phyloP scores from a whole-genome alignment of 1,140 invertebrate species.

The Stenopsyche tienmushanensis region DNA sequence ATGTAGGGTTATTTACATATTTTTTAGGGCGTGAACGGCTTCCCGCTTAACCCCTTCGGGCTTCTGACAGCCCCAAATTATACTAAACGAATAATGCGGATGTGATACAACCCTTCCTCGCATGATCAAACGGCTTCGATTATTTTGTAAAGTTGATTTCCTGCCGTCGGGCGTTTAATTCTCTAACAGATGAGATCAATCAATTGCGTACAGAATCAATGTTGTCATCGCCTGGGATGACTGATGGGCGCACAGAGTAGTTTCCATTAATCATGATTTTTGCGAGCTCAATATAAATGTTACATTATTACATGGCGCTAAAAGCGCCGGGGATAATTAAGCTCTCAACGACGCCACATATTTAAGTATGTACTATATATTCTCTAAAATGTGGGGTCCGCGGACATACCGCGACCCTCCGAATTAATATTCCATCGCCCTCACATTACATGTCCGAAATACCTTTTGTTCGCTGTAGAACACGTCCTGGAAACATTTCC shows the following conservation, averaged over 20 bases:
- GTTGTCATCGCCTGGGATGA: too few species aligned
- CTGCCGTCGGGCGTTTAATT: too few species aligned
- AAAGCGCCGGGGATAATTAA: constrained; percentile 2
- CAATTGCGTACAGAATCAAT: too few species aligned
- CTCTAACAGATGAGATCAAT: too few species aligned
- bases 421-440: constrained; percentile 5
- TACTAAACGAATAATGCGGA: too few species aligned
- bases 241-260: too few species aligned
- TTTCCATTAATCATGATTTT: too few species aligned
- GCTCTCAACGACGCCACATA: not conserved
- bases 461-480: constrained; percentile 9
- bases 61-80: not conserved
- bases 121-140: too few species aligned
- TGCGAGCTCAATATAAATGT: too few species aligned
- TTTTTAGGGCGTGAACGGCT: not conserved
- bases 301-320: not conserved
- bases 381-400: not conserved
- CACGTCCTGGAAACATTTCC: constrained; percentile 5
- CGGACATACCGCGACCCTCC: not conserved
- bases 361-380: not conserved
- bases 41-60: not conserved
- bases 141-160: too few species aligned
- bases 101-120: too few species aligned
- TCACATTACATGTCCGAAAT: constrained; percentile 13
- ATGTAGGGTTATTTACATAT: not conserved